Conservation (phyloP, 2,888 invertebrate genomes). For the Trachelus tabidus region DNA sequence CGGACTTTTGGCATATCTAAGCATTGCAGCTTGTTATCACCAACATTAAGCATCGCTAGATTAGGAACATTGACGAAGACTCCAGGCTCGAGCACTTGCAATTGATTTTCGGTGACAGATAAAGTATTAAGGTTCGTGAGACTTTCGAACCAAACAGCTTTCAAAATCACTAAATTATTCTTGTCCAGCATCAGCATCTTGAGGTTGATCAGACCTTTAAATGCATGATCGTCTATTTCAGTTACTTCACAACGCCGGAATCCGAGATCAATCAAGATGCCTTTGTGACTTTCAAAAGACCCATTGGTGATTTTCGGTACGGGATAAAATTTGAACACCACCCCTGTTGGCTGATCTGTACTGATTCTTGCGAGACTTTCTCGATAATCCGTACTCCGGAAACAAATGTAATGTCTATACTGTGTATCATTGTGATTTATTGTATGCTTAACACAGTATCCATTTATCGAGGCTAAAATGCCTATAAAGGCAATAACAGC, state of each 20-base stretch:
- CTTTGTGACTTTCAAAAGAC: slow-evolving; percentile 14
- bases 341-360: not conserved
- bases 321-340: not conserved
- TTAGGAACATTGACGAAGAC: slow-evolving; percentile 26
- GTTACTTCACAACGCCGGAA: slow-evolving; percentile 21
- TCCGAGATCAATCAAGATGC: slow-evolving; percentile 22
- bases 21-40: slow-evolving; percentile 25
- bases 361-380: not conserved
- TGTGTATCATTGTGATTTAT: not conserved
- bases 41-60: slow-evolving; percentile 24
- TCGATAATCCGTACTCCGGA: not conserved
- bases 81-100: slow-evolving; percentile 26
- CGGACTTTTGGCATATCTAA: slow-evolving; percentile 24
- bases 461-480: not conserved
- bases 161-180: slow-evolving; percentile 21
- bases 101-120: slow-evolving; percentile 14
- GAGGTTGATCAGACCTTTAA: slow-evolving; percentile 25
- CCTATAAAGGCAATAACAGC: not conserved
- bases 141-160: slow-evolving; percentile 28
- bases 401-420: not conserved
- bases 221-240: slow-evolving; percentile 26
- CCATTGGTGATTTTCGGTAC: slow-evolving; percentile 21
- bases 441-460: not conserved
- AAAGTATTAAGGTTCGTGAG: slow-evolving; percentile 20
- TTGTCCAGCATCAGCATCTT: slow-evolving; percentile 22